Conservation (phyloP, 2,797 vertebrate species). For the Pangasius mekongensis region DNA sequence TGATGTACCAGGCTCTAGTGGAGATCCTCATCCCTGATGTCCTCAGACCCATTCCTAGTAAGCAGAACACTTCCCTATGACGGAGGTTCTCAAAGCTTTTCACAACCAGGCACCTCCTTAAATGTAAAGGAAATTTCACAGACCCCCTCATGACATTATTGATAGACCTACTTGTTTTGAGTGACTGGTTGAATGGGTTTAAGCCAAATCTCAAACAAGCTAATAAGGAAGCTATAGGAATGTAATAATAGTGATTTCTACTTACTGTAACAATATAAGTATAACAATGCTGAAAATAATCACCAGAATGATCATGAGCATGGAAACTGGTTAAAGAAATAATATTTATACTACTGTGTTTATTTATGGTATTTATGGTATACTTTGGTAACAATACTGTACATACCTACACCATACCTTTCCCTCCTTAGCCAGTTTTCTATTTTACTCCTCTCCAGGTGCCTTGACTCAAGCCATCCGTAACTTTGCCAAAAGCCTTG, state of each 20-base stretch:
- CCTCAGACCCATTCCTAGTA: conserved; percentile 96
- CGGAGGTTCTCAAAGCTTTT: too few relatives aligned
- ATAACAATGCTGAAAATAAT: not conserved
- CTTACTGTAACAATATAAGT: not conserved
- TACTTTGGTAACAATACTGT: not conserved
- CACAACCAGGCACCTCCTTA: not conserved
- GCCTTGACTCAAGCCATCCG: conserved; percentile 98
- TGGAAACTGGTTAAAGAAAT: not conserved
- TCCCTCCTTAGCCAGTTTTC: not conserved
- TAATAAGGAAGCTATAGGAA: not conserved
- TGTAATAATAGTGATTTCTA: not conserved
- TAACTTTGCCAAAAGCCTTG: conserved; percentile 98
- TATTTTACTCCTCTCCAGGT: conserved; percentile 72
- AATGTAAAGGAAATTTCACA: not conserved
- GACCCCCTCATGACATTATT: not conserved
- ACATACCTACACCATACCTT: not conserved
- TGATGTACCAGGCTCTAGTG: conserved; percentile 96
- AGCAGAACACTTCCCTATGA: conserved; percentile 60
- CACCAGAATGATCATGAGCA: not conserved
- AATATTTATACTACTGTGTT: not conserved
- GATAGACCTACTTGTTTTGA: not conserved
- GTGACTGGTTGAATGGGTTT: not conserved
- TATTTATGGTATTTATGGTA: not conserved
- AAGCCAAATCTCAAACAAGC: not conserved
- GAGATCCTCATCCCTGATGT: conserved; percentile 98